Percentiles rank a stretch among this genome's conserved stretches.
phyloP scores from a whole-genome alignment of 1,140 invertebrate genomes.

The Drosophila murphyi region DNA sequence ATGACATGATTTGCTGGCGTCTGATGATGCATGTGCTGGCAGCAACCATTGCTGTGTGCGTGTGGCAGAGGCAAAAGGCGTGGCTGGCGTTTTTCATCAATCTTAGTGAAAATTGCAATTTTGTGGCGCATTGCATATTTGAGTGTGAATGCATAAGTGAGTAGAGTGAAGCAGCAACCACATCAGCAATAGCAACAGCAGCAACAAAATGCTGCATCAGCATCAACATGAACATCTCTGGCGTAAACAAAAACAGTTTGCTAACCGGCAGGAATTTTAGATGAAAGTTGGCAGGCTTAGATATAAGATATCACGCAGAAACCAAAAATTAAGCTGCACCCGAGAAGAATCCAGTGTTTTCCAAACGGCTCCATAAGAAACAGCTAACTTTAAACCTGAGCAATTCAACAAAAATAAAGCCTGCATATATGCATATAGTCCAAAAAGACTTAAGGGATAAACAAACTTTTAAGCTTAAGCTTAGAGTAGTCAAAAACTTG shows the following conservation, averaged over 20 bases:
- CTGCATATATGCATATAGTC: no score
- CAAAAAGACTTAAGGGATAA: no score
- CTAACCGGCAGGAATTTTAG: conserved; percentile 19
- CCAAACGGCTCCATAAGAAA: no score
- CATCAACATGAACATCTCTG: conserved; percentile 36
- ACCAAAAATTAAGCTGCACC: not conserved
- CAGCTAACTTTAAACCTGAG: no score
- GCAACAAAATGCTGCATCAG: conserved; percentile 35
- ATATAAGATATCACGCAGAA: conserved; percentile 1
- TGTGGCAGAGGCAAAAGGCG: conserved; percentile 8
- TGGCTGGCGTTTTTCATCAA: conserved; percentile 75
- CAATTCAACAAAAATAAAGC: no score
- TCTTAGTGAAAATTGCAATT: conserved; percentile 83
- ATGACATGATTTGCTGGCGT: conserved; percentile 77
- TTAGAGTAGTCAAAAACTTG: no score
- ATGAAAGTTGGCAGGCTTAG: not conserved
- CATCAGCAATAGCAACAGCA: conserved; percentile 3
- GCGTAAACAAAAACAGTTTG: conserved; percentile 53
- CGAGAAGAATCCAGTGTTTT: no score
- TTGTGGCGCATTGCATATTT: conserved; percentile 74
- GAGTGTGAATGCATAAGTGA: conserved; percentile 76
- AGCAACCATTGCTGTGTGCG: not conserved
- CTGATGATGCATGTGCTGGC: conserved; percentile 43
- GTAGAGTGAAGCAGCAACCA: conserved; percentile 31
- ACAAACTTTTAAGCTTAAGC: no score